A percentile compares a stretch with the other conserved stretches of the same genome.
Conservation (phyloP, 2,888 invertebrate genomes). For the Actias luna region DNA sequence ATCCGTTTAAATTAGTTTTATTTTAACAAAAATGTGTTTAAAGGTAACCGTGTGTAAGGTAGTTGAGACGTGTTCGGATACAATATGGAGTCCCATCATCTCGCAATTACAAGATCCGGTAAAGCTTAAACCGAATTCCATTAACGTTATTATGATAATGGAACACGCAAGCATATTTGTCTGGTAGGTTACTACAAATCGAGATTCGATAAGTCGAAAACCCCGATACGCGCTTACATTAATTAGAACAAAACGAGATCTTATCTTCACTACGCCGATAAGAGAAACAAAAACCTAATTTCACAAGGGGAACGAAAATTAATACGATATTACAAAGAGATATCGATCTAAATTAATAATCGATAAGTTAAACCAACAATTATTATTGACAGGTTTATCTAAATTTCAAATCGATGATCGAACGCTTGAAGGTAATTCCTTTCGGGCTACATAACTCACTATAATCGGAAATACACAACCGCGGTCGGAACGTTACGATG, state of each 20-base stretch:
- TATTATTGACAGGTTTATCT: background rate
- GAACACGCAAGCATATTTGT: background rate
- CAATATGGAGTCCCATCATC: no score
- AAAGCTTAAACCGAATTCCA: no score
- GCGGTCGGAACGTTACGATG: no score
- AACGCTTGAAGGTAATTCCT: background rate
- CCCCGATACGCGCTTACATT: background rate
- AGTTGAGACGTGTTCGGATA: no score
- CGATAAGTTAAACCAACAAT: background rate
- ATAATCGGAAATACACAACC: background rate
- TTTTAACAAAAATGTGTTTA: no score
- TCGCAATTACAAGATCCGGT: no score
- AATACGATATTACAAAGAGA: background rate
- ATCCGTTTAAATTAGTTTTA: no score
- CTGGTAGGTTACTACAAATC: background rate
- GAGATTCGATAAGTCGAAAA: background rate
- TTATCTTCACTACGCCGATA: background rate
- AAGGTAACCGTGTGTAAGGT: no score
- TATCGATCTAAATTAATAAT: slow-evolving; percentile 1
- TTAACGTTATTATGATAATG: no score
- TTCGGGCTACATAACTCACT: background rate
- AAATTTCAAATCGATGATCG: background rate
- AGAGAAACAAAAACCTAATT: background rate
- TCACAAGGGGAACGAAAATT: background rate
- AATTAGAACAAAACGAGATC: background rate